Percentiles rank a stretch among this genome's conserved stretches.
These are phyloP conservation scores for Leptobrachium leishanense DNA, from an alignment of 2,113 vertebrate species.

Conservation along the genomic window DNA sequence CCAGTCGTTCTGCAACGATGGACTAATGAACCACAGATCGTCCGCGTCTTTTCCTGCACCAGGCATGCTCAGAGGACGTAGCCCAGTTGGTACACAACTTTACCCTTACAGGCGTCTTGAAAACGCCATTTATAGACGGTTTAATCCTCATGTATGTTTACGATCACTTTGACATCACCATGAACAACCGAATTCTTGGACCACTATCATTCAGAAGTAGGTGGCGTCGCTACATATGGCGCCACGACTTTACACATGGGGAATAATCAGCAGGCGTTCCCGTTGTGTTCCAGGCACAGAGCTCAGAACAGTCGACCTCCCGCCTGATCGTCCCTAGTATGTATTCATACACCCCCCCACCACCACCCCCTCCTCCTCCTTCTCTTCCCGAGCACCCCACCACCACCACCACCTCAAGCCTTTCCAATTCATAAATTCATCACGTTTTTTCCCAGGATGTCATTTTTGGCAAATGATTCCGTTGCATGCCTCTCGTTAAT, in stretches of 20 bases:
- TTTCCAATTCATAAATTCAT: conserved; percentile 59
- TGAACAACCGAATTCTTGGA: too few relatives aligned
- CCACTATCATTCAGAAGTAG: too few relatives aligned
- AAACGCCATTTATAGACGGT: too few relatives aligned
- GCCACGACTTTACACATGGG: not conserved
- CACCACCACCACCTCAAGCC: not conserved
- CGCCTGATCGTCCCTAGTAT: not conserved
- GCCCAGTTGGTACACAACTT: too few relatives aligned
- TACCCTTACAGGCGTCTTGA: not conserved
- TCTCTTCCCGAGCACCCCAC: not conserved
- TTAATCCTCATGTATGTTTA: too few relatives aligned
- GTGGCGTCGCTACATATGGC: not conserved
- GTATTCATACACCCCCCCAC: not conserved
- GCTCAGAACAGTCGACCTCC: not conserved
- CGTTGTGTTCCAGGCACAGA: not conserved
- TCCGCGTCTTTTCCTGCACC: too few relatives aligned
- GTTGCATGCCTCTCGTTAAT: conserved; percentile 60
- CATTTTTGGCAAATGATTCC: conserved; percentile 56
- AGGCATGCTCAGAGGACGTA: too few relatives aligned
- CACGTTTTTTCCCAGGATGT: conserved; percentile 59
- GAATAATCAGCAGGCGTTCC: conserved; percentile 15
- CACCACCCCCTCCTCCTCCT: not conserved
- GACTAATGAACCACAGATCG: too few relatives aligned
- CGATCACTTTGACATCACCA: too few relatives aligned
- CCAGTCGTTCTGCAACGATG: too few relatives aligned